Evolutionary conservation across 2,888 invertebrate species (phyloP).

Genomic region (Leptinotarsa peninsularis): DNA sequence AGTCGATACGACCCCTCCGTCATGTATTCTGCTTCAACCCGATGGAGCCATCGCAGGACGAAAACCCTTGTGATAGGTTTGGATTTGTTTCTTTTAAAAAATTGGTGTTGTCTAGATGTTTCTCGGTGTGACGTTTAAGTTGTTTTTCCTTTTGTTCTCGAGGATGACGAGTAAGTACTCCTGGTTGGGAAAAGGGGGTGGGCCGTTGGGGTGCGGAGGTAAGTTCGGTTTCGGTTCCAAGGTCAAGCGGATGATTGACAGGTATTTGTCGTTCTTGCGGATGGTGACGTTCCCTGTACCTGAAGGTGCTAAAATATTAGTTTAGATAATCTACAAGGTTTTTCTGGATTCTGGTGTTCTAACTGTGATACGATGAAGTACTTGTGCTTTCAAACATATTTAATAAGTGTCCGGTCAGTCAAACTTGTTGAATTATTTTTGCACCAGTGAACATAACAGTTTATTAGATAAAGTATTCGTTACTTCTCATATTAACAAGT

Average conservation of each 20-base stretch:
- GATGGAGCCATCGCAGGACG: conserved; percentile 30
- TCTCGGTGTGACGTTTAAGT: not conserved
- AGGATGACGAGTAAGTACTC: not conserved
- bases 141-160: not conserved
- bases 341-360: too few relatives aligned
- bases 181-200: not conserved
- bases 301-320: too few relatives aligned
- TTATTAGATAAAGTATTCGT: too few relatives aligned
- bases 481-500: too few relatives aligned
- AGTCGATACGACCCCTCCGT: conserved; percentile 39
- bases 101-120: conserved; percentile 10
- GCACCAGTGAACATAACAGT: too few relatives aligned
- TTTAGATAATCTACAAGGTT: too few relatives aligned
- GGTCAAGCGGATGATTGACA: not conserved
- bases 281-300: too few relatives aligned
- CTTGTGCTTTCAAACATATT: too few relatives aligned
- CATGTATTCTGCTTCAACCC: conserved; percentile 35
- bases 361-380: too few relatives aligned
- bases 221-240: not conserved
- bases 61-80: conserved; percentile 30
- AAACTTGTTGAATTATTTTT: too few relatives aligned
- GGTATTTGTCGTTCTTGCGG: too few relatives aligned
- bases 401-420: too few relatives aligned
- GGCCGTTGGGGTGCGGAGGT: not conserved
- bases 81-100: conserved; percentile 23